Evolutionary conservation across 2,797 vertebrate species (phyloP), one percentile per base, ranked within the genome.

Genomic region (Lacerta agilis): DNA sequence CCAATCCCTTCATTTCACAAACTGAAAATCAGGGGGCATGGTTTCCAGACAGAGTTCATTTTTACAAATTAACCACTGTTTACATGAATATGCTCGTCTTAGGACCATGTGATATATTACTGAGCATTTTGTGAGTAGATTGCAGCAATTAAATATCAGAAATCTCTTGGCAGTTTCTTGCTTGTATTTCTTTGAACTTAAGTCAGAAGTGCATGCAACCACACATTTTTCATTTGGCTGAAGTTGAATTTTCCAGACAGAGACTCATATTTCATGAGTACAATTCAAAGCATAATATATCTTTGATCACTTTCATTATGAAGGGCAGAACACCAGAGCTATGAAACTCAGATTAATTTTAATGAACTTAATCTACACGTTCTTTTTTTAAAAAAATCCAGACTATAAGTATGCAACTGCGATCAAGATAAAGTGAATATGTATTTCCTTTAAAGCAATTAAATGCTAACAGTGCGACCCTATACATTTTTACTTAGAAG

Each of bases 231-330:
- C 77, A 88, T 69, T 91, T 88, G 69, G 90, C 80, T 86, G 23
- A 91, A 86, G 87, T 87, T 84, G 83, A 78, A 71, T 67, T 93
- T 94, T 91, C 85, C 92, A 92, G 85, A 90, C 33, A 90, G 81
- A 83, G 77, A 87, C 43, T 92, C 86, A 43, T 82, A 92, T 89
- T 92, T 95, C 86, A 92, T 1, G 2, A 82, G 64, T 85, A 75
- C 69, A 89, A 88, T 87, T 94, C 89, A 95, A 95, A 94, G 91
- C 86, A 87, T 23, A 78, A 58, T 1, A 33, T 43, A 82, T 33
- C 84, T 91, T 94, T 94, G 90, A 94, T 94, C 84, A 45, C 38
- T 81, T 78, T 91, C 36, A 29, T 88, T 90, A 69, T 1, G 80
- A 66, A 43, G 77, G 84, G 78, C 2, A 86, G 78, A 92, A 88